Conservation (phyloP, 1,140 invertebrate species). For the Lepidurus packardi region DNA sequence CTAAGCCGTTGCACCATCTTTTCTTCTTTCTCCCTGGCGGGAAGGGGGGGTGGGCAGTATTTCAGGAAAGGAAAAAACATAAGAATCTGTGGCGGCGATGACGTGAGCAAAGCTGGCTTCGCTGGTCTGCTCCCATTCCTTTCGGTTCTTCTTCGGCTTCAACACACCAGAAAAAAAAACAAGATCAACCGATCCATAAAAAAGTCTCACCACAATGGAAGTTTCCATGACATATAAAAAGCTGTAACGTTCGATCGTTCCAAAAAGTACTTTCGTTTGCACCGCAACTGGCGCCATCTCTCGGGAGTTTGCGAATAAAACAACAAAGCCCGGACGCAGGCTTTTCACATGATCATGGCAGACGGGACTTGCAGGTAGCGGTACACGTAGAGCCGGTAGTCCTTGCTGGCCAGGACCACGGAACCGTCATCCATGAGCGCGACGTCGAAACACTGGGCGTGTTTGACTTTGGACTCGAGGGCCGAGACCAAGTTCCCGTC, state of each 20-base stretch:
- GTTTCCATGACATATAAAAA: slow-evolving; percentile 19
- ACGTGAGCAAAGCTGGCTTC: neutral
- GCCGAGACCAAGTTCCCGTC: slow-evolving; percentile 93
- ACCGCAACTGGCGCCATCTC: neutral
- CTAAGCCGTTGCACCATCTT: neutral
- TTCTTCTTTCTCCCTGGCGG: neutral
- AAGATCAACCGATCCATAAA: slow-evolving; percentile 15
- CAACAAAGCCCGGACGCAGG: neutral
- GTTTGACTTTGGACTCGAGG: slow-evolving; percentile 97
- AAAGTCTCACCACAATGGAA: slow-evolving; percentile 15
- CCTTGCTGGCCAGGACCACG: slow-evolving; percentile 96
- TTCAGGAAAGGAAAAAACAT: no score
- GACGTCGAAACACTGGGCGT: slow-evolving; percentile 99
- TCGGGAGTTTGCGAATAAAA: neutral
- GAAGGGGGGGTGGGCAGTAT: no score
- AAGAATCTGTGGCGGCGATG: neutral
- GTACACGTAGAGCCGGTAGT: slow-evolving; percentile 98
- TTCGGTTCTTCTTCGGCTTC: neutral
- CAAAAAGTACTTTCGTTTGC: neutral
- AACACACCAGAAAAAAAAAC: neutral
- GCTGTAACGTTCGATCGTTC: slow-evolving; percentile 7
- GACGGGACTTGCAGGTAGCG: slow-evolving; percentile 71
- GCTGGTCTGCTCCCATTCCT: neutral
- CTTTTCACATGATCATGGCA: neutral
- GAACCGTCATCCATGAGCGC: slow-evolving; percentile 99